phyloP scores from a whole-genome alignment of 2,888 invertebrate species.

The Atrina japonica region DNA sequence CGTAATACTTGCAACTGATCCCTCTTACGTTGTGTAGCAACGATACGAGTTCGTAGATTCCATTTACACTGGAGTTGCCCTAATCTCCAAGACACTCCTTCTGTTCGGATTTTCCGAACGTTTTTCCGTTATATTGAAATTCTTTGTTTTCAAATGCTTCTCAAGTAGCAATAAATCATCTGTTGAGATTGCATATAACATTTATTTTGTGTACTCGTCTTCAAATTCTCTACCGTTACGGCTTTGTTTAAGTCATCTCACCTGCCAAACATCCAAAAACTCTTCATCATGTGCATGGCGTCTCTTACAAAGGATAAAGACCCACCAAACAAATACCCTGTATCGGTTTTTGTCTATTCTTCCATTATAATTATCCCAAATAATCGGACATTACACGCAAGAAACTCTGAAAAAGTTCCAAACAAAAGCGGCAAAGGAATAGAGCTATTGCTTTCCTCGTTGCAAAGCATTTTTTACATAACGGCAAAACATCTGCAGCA shows the following conservation, averaged over 20 bases:
- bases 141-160: constrained; percentile 71
- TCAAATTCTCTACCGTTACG: constrained; percentile 62
- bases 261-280: constrained; percentile 68
- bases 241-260: constrained; percentile 69
- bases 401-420: constrained; percentile 57
- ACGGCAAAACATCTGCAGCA: constrained; percentile 45
- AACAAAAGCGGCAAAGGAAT: constrained; percentile 62
- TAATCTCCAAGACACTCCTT: constrained; percentile 36
- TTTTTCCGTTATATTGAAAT: constrained; percentile 50
- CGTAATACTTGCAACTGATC: constrained; percentile 46
- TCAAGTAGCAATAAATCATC: constrained; percentile 77
- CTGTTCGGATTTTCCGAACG: constrained; percentile 35
- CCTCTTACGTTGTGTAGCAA: constrained; percentile 35
- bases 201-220: constrained; percentile 73
- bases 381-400: constrained; percentile 76
- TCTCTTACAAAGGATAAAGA: constrained; percentile 67
- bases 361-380: constrained; percentile 75
- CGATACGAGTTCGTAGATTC: not conserved
- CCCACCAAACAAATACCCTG: constrained; percentile 63
- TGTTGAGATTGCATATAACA: constrained; percentile 68
- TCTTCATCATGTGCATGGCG: constrained; percentile 64
- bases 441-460: constrained; percentile 31
- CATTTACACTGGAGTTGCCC: constrained; percentile 33
- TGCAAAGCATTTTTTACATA: constrained; percentile 39
- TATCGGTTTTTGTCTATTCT: constrained; percentile 74